phyloP scores from a whole-genome alignment of 2,797 vertebrate genomes.

The Anableps anableps region DNA sequence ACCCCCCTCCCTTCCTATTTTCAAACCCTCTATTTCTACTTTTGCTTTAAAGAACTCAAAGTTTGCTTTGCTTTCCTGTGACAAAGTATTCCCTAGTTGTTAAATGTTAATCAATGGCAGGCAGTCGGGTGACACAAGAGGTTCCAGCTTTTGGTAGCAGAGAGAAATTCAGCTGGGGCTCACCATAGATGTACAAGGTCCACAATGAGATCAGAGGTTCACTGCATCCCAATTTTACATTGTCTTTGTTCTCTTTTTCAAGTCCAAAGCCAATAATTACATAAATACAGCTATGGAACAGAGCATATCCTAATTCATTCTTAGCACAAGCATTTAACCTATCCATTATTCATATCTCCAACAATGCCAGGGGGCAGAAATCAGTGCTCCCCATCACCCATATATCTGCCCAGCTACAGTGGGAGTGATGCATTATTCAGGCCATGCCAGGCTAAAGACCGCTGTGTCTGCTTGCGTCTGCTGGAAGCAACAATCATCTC shows the following conservation, averaged over 20 bases:
- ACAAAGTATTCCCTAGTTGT: constrained; percentile 78
- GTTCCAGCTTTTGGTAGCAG: constrained; percentile 49
- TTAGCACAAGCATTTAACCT: constrained; percentile 77
- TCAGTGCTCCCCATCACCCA: constrained; percentile 65
- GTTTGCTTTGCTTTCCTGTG: constrained; percentile 72
- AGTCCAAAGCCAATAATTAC: constrained; percentile 50
- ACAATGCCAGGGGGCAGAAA: constrained; percentile 78
- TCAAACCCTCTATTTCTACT: constrained; percentile 28
- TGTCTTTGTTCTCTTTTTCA: constrained; percentile 32
- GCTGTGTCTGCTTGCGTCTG: constrained; percentile 48
- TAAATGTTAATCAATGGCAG: constrained; percentile 78
- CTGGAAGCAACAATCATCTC: constrained; percentile 70
- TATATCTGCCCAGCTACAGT: constrained; percentile 74
- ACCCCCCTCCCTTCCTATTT: constrained; percentile 32
- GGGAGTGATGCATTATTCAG: constrained; percentile 78
- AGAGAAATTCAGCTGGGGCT: constrained; percentile 25
- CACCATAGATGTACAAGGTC: constrained; percentile 22
- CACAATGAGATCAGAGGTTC: constrained; percentile 39
- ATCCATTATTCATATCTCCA: constrained; percentile 80
- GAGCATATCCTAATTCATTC: constrained; percentile 69
- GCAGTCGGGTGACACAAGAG: constrained; percentile 47
- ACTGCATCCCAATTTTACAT: constrained; percentile 15
- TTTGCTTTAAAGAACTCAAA: constrained; percentile 72
- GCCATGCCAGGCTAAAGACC: constrained; percentile 70
- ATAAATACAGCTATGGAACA: constrained; percentile 50